Base-by-base conservation (phyloP, 2,888 invertebrate species). In the Lepidochrysops patricia region DNA sequence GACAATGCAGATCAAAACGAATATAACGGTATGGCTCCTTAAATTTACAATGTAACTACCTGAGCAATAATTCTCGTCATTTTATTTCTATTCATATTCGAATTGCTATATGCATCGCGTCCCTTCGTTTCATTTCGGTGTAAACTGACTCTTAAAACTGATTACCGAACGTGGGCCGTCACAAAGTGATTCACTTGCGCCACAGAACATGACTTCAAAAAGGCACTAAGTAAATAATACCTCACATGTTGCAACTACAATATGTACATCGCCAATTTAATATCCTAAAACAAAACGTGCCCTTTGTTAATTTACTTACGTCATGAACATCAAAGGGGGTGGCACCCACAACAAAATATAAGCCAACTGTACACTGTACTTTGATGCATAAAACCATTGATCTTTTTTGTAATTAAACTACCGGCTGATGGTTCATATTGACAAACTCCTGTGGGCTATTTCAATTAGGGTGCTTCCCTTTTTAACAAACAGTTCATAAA, bases 1-100 rank as follows among this genome's bases (percentile, higher is more conserved):
- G 82, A 82, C 4, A 63, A 72, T 2, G 75, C 79, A 25, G 88
- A 89, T 54, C 88, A 87, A 63, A 84, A 88, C 57, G 88, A 88
- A 70, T 89, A 88, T 59, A 87, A 87, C 54, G 88, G 88, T 86
- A 62, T 78, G 79, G 69, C 48, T 29, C 78, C 70, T 43, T 15
- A 5, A 35, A 2, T 43, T 43, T 19, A 34, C 1, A 29, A 7
- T 29, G 2, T n/a, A 1, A 29, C 29, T 29, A 29, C n/a, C n/a
- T n/a, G n/a, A n/a, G n/a, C n/a, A n/a, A n/a, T n/a, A n/a, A n/a
- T n/a, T n/a, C n/a, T n/a, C n/a, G n/a, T n/a, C n/a, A n/a, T n/a
- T n/a, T n/a, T n/a, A 29, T 7, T 29, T 29, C 29, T 29, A 29
- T 29, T n/a, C n/a, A n/a, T n/a, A n/a, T n/a, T n/a, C n/a, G n/a